Base-by-base conservation (phyloP, 1,140 invertebrate genomes). In the Bombyx mori region DNA sequence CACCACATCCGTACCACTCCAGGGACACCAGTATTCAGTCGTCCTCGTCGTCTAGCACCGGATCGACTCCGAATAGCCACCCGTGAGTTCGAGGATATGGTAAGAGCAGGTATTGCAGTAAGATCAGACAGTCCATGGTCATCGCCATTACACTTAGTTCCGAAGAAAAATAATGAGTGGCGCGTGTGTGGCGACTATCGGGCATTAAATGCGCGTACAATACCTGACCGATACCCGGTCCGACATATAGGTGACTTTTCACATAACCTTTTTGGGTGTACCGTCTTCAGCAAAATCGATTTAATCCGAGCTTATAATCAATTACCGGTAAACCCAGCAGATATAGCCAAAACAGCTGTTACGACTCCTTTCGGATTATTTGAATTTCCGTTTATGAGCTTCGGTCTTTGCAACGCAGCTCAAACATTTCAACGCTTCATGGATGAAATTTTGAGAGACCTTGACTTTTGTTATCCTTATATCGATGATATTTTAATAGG, bases 111-210 rank as follows among this genome's bases (percentile, higher is more conserved):
- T 8, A 57, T 50, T 1, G 56, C 56, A 1, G 1, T 48, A 35
- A 48, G 42, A 1, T 57, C 56, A 5, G 35, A 26, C 2, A 52
- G 49, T 22, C 35, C 56, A 4, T 52, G 56, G 56, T 18, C 12
- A 18, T 18, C 12, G 12, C 12, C 12, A 18, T 18, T 18, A 18
- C 12, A 18, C 12, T 18, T 57, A 44, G 50, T 22, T n/a, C 18
- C 5, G 7, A 57, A 57, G 18, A 10, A 12, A 1, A 22, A 57
- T 6, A n/a, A n/a, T 9, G 48, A 12, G 43, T 57, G 49, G 49
- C 42, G 56, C 7, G 42, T 50, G 9, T 57, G 56, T 45, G 56
- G 56, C 6, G 49, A 57, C 48, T 57, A 57, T 10, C 56, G 56
- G 4, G 43, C 12, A 18, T 18, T 18, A 18, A 18, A 18, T 18